These are phyloP conservation scores for Sebastes vulpes DNA, from an alignment of 2,797 vertebrate species.

Conservation along the genomic window DNA sequence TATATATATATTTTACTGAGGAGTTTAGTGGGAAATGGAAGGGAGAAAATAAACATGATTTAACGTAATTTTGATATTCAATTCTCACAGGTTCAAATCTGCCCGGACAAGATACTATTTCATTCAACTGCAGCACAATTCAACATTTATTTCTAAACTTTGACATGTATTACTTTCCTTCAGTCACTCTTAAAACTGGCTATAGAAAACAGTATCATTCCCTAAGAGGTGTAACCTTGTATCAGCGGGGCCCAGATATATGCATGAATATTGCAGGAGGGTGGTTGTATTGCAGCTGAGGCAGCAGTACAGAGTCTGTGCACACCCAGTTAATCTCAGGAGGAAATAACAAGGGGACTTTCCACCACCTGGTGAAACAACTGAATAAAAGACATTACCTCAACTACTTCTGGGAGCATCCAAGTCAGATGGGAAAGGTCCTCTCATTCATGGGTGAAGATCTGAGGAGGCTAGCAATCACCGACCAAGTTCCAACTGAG, in stretches of 20 bases:
- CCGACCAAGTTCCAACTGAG: not conserved
- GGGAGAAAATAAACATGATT: not conserved
- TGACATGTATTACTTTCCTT: conserved; percentile 15
- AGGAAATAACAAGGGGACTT: conserved; percentile 46
- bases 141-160: conserved; percentile 18
- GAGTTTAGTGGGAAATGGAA: not conserved
- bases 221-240: conserved; percentile 51
- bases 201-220: conserved; percentile 28
- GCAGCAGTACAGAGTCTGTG: conserved; percentile 43
- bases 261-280: conserved; percentile 64
- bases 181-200: conserved; percentile 11
- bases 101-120: not conserved
- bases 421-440: not conserved
- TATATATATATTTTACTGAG: too few relatives aligned
- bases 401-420: conserved; percentile 1
- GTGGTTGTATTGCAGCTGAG: conserved; percentile 48
- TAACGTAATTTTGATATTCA: not conserved
- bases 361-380: conserved; percentile 43
- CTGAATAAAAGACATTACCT: conserved; percentile 34
- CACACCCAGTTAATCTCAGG: conserved; percentile 57
- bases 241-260: conserved; percentile 39
- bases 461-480: not conserved
- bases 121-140: not conserved
- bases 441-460: not conserved
- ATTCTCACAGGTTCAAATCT: not conserved